Percentiles rank a stretch among this genome's conserved stretches.
phyloP scores from a whole-genome alignment of 2,113 vertebrate species.

The Pseudonaja textilis region DNA sequence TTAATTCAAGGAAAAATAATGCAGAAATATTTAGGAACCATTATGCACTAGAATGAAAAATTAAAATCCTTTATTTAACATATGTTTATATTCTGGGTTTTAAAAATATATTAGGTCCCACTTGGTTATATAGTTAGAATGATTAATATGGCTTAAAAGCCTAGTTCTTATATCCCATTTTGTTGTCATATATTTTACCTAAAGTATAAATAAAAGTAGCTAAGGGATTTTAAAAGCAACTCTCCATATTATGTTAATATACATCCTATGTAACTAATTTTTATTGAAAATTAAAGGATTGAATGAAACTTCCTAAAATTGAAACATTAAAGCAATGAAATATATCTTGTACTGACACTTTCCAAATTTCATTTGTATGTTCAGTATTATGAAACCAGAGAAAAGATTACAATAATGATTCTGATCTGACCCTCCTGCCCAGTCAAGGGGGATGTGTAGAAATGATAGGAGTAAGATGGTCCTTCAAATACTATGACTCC shows the following conservation, averaged over 20 bases:
- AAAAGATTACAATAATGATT: neutral
- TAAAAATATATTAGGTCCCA: neutral
- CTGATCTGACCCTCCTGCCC: neutral
- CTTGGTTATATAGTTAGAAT: neutral
- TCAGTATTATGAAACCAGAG: neutral
- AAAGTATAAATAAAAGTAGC: neutral
- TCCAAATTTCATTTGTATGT: neutral
- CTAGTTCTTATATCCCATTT: neutral
- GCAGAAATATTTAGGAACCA: neutral
- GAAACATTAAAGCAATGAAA: neutral
- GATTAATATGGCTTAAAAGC: neutral
- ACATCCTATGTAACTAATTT: neutral
- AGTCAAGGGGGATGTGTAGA: neutral
- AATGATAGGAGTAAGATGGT: neutral
- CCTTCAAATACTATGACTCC: neutral
- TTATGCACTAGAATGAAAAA: neutral
- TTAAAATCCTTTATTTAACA: neutral
- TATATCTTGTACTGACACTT: neutral
- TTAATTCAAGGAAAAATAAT: neutral
- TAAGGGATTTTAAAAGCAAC: neutral
- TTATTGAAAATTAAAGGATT: constrained; percentile 15
- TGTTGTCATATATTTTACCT: neutral
- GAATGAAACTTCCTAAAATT: neutral
- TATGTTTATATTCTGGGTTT: neutral
- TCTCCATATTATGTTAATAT: neutral